Base-by-base conservation (phyloP, 2,888 invertebrate genomes). In the Branchellion lobata region DNA sequence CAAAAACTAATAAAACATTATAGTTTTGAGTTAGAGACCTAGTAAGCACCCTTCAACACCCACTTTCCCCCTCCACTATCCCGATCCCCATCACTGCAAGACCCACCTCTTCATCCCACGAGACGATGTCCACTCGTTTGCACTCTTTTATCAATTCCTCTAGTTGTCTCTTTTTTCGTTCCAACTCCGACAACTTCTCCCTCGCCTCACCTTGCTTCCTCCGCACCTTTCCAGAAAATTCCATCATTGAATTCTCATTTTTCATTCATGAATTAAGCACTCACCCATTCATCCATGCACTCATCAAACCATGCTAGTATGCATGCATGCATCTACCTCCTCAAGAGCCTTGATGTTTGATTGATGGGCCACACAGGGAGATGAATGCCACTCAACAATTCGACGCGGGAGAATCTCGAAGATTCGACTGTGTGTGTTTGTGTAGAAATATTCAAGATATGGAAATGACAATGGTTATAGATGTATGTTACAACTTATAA, bases 371-470 rank as follows among this genome's bases (percentile, higher is more conserved):
- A 91, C 90, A 85, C 94, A 95, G 0, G 93, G 91, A 1, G 93
- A 92, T 29, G 94, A 89, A 29, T 94, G 92, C 96, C 96, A 96
- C 86, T 96, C 95, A 86, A 95, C 95, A 80, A 97, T 92, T 14
- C 96, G 91, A 84, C 93, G 92, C 0, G 95, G 95, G 21, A 95
- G 86, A n/a, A 94, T 92, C 90, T 92, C 87, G 83, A 86, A 87
- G 14, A 89, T 86, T 24, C 89, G 87, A 82, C 88, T 88, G 83
- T 1, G 84, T 83, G 21, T 33, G 34, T 5, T n/a, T 11, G 75
- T 24, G 8, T 69, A 3, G 24, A 31, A 33, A 47, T 73, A 68
- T 76, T 36, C 24, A 18, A 5, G 0, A 29, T 29, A 51, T 33
- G 21, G 34, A 27, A 31, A 24, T 21, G 36, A n/a, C n/a, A n/a